Conservation (phyloP, 2,888 invertebrate genomes). For the Drosophila ustulata region DNA sequence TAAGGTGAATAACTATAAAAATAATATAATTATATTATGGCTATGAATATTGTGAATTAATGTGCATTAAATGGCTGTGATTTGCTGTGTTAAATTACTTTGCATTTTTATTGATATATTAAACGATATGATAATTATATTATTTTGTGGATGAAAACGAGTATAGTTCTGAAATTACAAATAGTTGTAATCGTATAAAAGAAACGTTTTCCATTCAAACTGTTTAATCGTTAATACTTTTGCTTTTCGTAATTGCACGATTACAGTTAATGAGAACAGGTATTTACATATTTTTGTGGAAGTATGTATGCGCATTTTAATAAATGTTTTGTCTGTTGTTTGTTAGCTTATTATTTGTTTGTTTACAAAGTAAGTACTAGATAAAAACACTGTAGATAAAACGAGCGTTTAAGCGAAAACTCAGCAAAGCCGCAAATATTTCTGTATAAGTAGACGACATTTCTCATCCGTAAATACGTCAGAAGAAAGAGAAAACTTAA, state of each 20-base stretch:
- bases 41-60: neutral
- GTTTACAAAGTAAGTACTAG: conserved; percentile 40
- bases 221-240: neutral
- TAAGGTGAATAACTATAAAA: conserved; percentile 11
- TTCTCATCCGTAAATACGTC: conserved; percentile 32
- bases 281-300: conserved; percentile 17
- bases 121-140: too few species aligned
- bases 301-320: conserved; percentile 33
- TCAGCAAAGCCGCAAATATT: conserved; percentile 36
- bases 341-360: conserved; percentile 53
- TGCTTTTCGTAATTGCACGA: conserved; percentile 2
- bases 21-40: conserved; percentile 6
- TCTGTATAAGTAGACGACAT: neutral
- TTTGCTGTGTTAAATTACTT: neutral
- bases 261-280: conserved; percentile 7
- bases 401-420: conserved; percentile 20
- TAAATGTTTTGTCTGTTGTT: conserved; percentile 46
- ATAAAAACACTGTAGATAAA: conserved; percentile 57
- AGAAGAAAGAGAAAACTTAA: conserved; percentile 20
- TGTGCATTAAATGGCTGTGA: neutral
- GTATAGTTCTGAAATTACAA: too few species aligned
- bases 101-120: too few species aligned
- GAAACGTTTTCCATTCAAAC: neutral
- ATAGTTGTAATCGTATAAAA: too few species aligned
- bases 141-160: too few species aligned